Evolutionary conservation across 2,797 vertebrate genomes (phyloP).

Genomic region (Tympanoctomys barrerae): DNA sequence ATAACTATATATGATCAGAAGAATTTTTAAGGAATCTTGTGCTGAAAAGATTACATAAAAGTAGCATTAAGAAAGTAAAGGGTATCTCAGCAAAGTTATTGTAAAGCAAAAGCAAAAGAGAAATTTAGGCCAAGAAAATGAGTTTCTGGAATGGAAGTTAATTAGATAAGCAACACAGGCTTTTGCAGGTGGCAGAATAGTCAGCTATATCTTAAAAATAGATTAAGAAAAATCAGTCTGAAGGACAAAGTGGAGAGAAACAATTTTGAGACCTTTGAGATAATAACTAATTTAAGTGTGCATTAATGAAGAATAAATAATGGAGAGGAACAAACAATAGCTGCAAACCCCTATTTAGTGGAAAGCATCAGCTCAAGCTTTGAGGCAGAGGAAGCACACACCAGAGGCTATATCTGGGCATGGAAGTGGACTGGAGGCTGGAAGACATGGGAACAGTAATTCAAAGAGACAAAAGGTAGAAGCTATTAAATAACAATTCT

Average conservation of each 20-base stretch:
- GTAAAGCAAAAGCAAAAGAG: background rate
- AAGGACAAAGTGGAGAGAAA: background rate
- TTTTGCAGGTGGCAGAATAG: background rate
- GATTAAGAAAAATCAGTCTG: background rate
- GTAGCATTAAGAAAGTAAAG: background rate
- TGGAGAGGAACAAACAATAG: background rate
- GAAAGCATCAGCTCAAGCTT: background rate
- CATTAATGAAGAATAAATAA: background rate
- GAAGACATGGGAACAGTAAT: background rate
- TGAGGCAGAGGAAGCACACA: background rate
- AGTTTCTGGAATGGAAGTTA: background rate
- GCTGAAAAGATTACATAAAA: conserved; percentile 14
- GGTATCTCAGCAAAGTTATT: background rate
- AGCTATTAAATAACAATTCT: background rate
- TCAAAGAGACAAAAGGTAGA: background rate
- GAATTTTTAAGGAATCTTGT: background rate
- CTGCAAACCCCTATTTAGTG: background rate
- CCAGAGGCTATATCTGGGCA: background rate
- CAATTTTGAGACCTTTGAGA: background rate
- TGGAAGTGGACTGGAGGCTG: background rate
- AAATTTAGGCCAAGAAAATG: conserved; percentile 10
- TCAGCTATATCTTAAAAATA: background rate
- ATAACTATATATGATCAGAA: background rate
- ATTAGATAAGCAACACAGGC: background rate
- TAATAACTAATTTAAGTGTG: background rate